Base-by-base conservation (phyloP, 2,797 vertebrate genomes). In the Australoheros facetus region DNA sequence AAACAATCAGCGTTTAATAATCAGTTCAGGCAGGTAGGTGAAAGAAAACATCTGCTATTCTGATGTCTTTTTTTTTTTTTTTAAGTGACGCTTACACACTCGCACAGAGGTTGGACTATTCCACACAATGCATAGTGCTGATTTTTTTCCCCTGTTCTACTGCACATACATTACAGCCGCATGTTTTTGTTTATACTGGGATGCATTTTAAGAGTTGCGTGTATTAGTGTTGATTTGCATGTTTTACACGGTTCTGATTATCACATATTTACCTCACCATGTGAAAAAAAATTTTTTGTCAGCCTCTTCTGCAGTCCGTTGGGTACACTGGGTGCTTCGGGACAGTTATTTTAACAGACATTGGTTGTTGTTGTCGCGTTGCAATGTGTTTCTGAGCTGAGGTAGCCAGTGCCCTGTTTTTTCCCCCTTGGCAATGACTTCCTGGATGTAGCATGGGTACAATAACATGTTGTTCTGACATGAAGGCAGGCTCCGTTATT, bases 121-220 rank as follows among this genome's bases (percentile, higher is more conserved):
- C 56, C 70, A 79, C 80, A 64, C 28, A 51, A 71, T 45, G 54
- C 73, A 83, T 77, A 10, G 81, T 64, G 80, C 84, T 78, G 7
- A 73, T 37, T 79, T 32, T 86, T 90, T 91, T 91, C 87, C 89
- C 88, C 90, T 89, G 85, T 17, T 83, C 70, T 79, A 85, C 84
- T 73, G 81, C 85, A 60, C 14, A 10, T 66, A 60, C 14, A 66
- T 66, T 66, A 48, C 23, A 66, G 62, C 42, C 5, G 62, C 62
- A 66, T 60, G 59, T 71, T 75, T 37, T 21, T 54, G 55, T 80
- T 75, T 78, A 16, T 51, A 21, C 77, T 69, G 57, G 30, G 11
- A 13, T 55, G 76, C 64, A 75, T 78, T 71, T 77, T 10, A 4
- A 60, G 23, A 23, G 42, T 51, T 42, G 12, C 32, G 42, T 23